Conservation (phyloP, 2,888 invertebrate species). For the Rugalucina vietnamica region DNA sequence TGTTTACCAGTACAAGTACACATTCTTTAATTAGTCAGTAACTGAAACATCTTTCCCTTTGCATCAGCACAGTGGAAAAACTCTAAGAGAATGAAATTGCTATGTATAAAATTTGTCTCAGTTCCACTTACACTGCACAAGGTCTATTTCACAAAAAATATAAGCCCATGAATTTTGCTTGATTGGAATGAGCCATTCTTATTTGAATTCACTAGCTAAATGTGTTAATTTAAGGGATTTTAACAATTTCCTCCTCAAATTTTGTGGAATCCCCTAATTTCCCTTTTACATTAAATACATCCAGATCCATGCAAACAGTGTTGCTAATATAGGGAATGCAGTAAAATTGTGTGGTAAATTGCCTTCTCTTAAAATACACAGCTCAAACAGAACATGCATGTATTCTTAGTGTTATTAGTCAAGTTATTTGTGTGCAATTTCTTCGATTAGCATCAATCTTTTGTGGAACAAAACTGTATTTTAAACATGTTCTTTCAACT, state of each 20-base stretch:
- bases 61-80: too few species aligned
- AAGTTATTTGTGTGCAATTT: slow-evolving; percentile 23
- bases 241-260: slow-evolving; percentile 6
- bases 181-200: too few species aligned
- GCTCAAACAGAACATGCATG: slow-evolving; percentile 11
- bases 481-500: slow-evolving; percentile 42
- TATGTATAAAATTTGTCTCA: not conserved
- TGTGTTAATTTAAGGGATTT: not conserved
- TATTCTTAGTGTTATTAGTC: slow-evolving; percentile 29
- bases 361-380: slow-evolving; percentile 2
- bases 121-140: not conserved
- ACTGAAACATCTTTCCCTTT: too few species aligned
- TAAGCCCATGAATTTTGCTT: too few species aligned
- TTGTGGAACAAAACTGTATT: slow-evolving; percentile 29
- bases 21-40: too few species aligned
- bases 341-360: slow-evolving; percentile 47
- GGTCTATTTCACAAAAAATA: too few species aligned
- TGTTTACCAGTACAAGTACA: too few species aligned
- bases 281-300: slow-evolving; percentile 6
- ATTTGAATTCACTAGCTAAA: not conserved
- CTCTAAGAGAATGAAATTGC: too few species aligned
- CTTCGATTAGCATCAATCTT: slow-evolving; percentile 34
- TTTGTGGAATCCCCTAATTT: slow-evolving; percentile 1
- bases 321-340: slow-evolving; percentile 39
- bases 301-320: too few species aligned